These are phyloP conservation scores for Mustelus asterias DNA, from an alignment of 2,113 vertebrate genomes.

Conservation along the genomic window DNA sequence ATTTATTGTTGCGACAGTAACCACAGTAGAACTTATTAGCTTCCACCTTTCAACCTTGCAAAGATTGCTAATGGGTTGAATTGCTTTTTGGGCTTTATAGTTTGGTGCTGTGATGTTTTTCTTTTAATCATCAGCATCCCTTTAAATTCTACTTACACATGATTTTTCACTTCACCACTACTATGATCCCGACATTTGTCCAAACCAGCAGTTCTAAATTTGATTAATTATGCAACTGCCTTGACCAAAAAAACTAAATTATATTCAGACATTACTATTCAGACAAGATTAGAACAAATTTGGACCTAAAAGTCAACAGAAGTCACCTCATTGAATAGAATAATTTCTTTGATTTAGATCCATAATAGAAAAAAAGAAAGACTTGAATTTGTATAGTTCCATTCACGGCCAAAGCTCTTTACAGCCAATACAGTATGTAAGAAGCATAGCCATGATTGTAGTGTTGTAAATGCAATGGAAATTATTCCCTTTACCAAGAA, in stretches of 20 bases:
- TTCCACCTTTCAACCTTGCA: background rate
- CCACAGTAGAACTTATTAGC: no score
- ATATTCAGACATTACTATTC: background rate
- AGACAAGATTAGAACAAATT: background rate
- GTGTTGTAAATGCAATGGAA: background rate
- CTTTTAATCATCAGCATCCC: background rate
- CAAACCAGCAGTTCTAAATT: background rate
- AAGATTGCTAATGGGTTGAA: background rate
- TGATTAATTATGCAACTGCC: background rate
- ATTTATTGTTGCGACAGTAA: no score
- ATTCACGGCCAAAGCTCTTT: no score
- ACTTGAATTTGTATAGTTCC: no score
- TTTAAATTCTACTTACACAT: background rate
- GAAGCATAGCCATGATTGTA: no score
- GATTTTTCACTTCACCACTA: background rate
- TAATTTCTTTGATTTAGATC: background rate
- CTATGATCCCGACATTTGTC: background rate
- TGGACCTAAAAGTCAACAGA: background rate
- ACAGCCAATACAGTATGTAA: no score
- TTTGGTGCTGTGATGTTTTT: background rate
- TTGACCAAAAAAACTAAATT: background rate
- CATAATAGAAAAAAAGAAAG: background rate
- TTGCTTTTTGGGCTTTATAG: background rate
- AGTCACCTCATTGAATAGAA: background rate
- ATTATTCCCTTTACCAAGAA: background rate